Percentiles rank a stretch among this genome's conserved stretches.
These are phyloP conservation scores for Syncerus caffer DNA, from an alignment of 2,797 vertebrate species.

Conservation along the genomic window DNA sequence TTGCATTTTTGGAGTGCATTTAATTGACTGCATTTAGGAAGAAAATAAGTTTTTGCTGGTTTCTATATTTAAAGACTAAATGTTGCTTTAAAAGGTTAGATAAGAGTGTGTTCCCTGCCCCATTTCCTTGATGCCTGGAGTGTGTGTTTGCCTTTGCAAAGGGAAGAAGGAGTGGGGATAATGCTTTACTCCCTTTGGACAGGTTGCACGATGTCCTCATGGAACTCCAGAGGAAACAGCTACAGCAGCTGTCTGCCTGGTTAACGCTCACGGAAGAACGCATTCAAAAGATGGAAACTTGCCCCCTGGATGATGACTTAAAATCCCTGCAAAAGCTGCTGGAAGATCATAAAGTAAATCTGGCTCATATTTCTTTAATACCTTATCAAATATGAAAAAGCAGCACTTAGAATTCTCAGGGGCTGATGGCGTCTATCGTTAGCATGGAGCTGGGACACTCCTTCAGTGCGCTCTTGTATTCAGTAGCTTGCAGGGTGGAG, in stretches of 20 bases:
- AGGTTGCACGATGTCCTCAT: conserved; percentile 97
- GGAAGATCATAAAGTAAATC: conserved; percentile 93
- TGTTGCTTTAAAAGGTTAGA: not conserved
- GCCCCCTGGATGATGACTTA: conserved; percentile 83
- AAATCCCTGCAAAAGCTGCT: conserved; percentile 88
- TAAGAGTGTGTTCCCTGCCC: not conserved
- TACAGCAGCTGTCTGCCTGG: conserved; percentile 97
- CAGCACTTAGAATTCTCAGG: not conserved
- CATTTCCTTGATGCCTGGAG: not conserved
- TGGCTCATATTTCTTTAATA: conserved; percentile 16
- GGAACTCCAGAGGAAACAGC: conserved; percentile 96
- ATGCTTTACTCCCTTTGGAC: conserved; percentile 28
- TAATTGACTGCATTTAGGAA: not conserved
- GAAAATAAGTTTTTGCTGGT: conserved; percentile 10
- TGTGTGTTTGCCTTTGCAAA: not conserved
- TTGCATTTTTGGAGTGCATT: not conserved
- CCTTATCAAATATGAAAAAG: not conserved
- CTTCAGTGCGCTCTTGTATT: not conserved
- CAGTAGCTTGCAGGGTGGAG: not conserved
- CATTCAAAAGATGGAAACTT: conserved; percentile 92
- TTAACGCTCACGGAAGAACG: conserved; percentile 91
- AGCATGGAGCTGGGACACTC: not conserved
- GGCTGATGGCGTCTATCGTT: not conserved
- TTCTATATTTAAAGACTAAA: not conserved
- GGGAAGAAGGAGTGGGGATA: not conserved